A percentile compares a stretch with the other conserved stretches of the same genome.
Conservation (phyloP, 2,797 vertebrate genomes). For the Anableps anableps region DNA sequence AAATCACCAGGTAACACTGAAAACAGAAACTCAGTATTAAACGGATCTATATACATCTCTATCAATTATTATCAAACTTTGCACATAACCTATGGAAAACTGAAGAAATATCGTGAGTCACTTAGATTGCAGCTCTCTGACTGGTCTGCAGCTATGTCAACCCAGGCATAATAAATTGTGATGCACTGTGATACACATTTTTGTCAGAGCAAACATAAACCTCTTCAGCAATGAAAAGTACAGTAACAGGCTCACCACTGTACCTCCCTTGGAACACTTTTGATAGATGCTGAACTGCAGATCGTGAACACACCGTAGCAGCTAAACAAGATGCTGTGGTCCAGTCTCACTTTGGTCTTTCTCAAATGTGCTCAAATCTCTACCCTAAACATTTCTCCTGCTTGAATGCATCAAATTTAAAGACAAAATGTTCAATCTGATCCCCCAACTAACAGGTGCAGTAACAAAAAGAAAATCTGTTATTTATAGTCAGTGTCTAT, state of each 20-base stretch:
- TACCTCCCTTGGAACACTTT: no score
- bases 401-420: neutral
- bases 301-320: neutral
- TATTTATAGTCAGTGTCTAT: neutral
- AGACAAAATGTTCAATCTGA: neutral
- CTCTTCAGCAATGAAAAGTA: no score
- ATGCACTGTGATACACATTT: neutral
- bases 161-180: neutral
- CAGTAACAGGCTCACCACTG: neutral
- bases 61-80: no score
- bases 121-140: neutral
- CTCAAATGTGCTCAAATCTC: neutral
- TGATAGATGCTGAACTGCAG: neutral
- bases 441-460: neutral
- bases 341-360: no score
- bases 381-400: neutral
- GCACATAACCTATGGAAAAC: neutral
- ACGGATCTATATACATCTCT: neutral
- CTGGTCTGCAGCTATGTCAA: neutral
- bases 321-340: neutral
- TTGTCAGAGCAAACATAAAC: no score
- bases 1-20: neutral
- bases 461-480: neutral
- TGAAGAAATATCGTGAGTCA: neutral
- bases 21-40: neutral